phyloP scores from a whole-genome alignment of 2,113 vertebrate genomes.

The Falco punctatus region DNA sequence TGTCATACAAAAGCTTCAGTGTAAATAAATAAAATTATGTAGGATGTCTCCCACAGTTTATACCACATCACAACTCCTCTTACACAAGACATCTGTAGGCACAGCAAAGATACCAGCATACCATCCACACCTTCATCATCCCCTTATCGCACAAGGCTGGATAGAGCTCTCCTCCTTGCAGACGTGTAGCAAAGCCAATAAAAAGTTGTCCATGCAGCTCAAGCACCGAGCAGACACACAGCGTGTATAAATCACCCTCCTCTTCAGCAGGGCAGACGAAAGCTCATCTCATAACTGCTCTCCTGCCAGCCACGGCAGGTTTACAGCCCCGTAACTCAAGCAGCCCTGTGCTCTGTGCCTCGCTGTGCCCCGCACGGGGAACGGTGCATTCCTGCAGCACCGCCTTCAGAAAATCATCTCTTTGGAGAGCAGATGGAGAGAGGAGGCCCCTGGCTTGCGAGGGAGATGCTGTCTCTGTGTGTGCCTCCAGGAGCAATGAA shows the following conservation, averaged over 20 bases:
- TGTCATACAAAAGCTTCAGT: neutral
- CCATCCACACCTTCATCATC: neutral
- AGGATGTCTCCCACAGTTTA: neutral
- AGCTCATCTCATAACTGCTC: neutral
- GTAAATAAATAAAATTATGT: neutral
- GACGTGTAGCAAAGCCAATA: neutral
- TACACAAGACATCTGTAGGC: neutral
- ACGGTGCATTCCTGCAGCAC: neutral
- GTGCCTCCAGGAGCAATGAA: neutral
- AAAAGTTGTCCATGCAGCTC: neutral
- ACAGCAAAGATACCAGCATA: neutral
- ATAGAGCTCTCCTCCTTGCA: neutral
- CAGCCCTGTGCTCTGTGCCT: neutral
- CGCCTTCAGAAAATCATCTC: neutral
- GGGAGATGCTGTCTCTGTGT: neutral
- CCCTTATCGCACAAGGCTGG: neutral
- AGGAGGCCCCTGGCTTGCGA: neutral
- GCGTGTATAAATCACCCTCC: neutral
- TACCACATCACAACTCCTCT: neutral
- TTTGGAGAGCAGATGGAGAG: neutral
- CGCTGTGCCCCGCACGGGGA: rapidly evolving
- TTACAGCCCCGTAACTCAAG: neutral
- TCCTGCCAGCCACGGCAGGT: neutral
- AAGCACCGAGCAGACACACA: neutral
- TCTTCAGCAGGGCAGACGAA: neutral